Evolutionary conservation across 23 tunicate genomes (phyloP), one percentile per base, ranked within the genome.

Genomic region (Aplidium turbinatum): DNA sequence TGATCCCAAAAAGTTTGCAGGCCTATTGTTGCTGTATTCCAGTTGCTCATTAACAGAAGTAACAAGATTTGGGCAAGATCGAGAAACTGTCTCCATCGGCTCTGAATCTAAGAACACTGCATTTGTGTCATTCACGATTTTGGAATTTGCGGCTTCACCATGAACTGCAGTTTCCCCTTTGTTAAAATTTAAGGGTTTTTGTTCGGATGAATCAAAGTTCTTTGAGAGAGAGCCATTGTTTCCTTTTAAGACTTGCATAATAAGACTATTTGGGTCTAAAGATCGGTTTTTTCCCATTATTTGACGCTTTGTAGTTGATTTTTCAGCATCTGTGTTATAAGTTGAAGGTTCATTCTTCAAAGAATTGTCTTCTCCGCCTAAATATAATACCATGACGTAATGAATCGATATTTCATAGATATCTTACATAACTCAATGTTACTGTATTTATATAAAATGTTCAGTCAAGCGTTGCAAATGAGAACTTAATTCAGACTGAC

Each of bases 61-160:
- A 9, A 70, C 45, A 35, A 80, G 34, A 52, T 80, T 33, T 5
- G 85, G 85, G 42, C 85, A 80, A 25, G 85, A 80, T 3, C 70
- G 57, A 0, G 70, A 39, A 18, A 35, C 50, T 9, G 50, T 42
- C 16, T 16, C 50, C 50, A 9, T 11, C 16, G 50, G 50, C 11
- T 42, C 50, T 16, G 11, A 11, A 11, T 42, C 13, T 16, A 16
- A 11, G 50, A 42, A 42, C 11, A 42, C 50, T 9, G 50, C 50
- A n/a, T n/a, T n/a, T n/a, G n/a, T n/a, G n/a, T n/a, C n/a, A n/a
- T n/a, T n/a, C n/a, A n/a, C n/a, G n/a, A n/a, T n/a, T n/a, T n/a
- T n/a, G n/a, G n/a, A n/a, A n/a, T n/a, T 9, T 42, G 48, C 16
- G 9, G 48, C 9, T 42, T 42, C 13, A 42, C 16, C 48, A 9